phyloP scores from a whole-genome alignment of 1,140 invertebrate species.

The Euschistus heros region DNA sequence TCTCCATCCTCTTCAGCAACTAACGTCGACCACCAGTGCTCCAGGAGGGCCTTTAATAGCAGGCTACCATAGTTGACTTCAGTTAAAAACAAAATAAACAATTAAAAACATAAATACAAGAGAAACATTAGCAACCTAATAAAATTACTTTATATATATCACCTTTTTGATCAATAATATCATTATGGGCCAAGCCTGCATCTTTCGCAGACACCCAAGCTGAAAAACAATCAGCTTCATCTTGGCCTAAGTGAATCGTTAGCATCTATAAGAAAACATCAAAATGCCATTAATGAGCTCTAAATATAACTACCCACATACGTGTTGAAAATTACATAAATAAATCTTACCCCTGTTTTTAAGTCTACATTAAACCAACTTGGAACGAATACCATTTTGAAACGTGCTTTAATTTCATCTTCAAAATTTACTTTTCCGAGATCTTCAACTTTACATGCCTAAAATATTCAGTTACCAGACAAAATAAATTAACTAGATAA shows the following conservation, averaged over 20 bases:
- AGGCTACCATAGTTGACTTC: slow-evolving; percentile 93
- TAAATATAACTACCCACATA: background rate
- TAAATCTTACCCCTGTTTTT: slow-evolving; percentile 83
- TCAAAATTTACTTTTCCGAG: slow-evolving; percentile 88
- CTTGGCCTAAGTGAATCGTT: slow-evolving; percentile 90
- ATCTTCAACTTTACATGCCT: slow-evolving; percentile 83
- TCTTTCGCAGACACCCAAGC: slow-evolving; percentile 97
- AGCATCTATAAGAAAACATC: slow-evolving; percentile 61
- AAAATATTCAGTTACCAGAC: slow-evolving; percentile 28
- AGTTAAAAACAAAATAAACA: slow-evolving; percentile 25
- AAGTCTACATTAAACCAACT: slow-evolving; percentile 99
- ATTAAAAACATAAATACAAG: slow-evolving; percentile 3
- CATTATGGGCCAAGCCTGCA: slow-evolving; percentile 66
- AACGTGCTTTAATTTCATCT: slow-evolving; percentile 84
- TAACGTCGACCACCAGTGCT: slow-evolving; percentile 79
- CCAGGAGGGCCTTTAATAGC: slow-evolving; percentile 84
- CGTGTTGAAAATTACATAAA: background rate
- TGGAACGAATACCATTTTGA: slow-evolving; percentile 91
- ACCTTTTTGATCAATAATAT: slow-evolving; percentile 79
- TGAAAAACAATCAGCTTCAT: slow-evolving; percentile 95
- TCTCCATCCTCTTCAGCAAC: slow-evolving; percentile 46
- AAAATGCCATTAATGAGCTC: background rate
- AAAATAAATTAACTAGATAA: slow-evolving; percentile 12
- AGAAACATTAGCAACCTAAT: background rate
- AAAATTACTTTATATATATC: background rate